Conservation (phyloP, 2,888 invertebrate species). For the Euplexia lucipara region DNA sequence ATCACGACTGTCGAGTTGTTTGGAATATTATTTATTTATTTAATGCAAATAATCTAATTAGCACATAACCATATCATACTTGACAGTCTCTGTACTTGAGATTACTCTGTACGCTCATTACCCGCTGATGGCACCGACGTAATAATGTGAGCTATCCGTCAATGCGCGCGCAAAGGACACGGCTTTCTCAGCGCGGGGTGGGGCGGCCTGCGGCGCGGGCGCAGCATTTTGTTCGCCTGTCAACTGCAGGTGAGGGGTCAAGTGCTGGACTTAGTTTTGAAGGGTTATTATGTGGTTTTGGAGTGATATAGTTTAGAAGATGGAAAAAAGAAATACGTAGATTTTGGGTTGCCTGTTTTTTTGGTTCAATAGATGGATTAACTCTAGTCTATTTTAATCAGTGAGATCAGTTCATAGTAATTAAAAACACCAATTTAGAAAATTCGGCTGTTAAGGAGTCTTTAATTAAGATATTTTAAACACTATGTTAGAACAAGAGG, state of each 20-base stretch:
- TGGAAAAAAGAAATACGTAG: neutral
- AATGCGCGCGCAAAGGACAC: constrained; percentile 84
- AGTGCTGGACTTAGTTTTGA: constrained; percentile 54
- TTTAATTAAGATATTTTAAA: neutral
- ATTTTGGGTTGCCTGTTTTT: constrained; percentile 1
- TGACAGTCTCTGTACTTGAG: constrained; percentile 23
- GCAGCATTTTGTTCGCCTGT: constrained; percentile 74
- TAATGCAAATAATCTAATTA: constrained; percentile 24
- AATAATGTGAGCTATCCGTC: constrained; percentile 85
- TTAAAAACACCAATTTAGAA: neutral
- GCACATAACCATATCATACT: constrained; percentile 5
- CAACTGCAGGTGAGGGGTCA: constrained; percentile 69
- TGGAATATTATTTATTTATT: too few species aligned
- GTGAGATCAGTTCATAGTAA: neutral
- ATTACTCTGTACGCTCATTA: constrained; percentile 77
- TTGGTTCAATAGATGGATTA: neutral
- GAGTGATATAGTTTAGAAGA: constrained; percentile 39
- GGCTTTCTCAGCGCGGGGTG: constrained; percentile 80
- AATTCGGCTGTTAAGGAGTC: neutral
- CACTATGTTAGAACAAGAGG: neutral
- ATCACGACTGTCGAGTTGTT: too few species aligned
- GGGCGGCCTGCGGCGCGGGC: constrained; percentile 62
- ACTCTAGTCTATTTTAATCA: too few species aligned
- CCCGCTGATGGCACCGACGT: constrained; percentile 80
- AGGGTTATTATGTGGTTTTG: constrained; percentile 33